These are phyloP conservation scores for Platysteira castanea DNA, from an alignment of 2,113 vertebrate species.

Conservation along the genomic window DNA sequence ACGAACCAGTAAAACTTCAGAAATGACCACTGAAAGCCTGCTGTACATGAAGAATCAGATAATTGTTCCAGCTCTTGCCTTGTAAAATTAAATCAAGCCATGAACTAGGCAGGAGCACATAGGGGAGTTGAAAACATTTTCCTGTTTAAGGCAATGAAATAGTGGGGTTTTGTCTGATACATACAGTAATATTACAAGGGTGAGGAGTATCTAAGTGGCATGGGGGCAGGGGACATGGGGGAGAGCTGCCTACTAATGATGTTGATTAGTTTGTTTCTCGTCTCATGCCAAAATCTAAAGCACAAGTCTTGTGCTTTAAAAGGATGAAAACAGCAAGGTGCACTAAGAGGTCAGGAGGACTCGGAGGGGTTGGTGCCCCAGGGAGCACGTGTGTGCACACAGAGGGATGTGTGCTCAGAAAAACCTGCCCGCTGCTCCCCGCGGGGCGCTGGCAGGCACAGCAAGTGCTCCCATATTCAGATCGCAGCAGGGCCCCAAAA, in stretches of 20 bases:
- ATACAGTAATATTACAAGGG: neutral
- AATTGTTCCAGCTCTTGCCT: conserved; percentile 66
- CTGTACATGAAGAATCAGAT: conserved; percentile 69
- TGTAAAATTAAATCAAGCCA: conserved; percentile 63
- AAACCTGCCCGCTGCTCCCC: neutral
- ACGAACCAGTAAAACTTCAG: conserved; percentile 71
- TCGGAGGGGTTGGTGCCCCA: neutral
- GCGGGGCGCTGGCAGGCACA: neutral
- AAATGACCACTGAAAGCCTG: conserved; percentile 72
- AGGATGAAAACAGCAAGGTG: neutral
- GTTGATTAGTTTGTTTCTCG: neutral
- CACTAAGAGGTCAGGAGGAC: neutral
- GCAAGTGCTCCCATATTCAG: neutral
- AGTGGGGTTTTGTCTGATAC: neutral
- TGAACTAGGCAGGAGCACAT: neutral
- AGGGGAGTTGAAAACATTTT: conserved; percentile 40
- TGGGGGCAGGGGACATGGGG: neutral
- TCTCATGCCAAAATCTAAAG: neutral
- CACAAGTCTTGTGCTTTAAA: neutral
- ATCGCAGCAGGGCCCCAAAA: neutral
- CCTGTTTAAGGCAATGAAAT: conserved; percentile 3
- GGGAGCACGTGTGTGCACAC: neutral
- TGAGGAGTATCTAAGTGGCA: neutral
- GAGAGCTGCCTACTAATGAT: neutral
- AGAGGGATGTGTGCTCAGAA: neutral